Conservation (phyloP, 2,797 vertebrate genomes). For the Anguilla obscura region DNA sequence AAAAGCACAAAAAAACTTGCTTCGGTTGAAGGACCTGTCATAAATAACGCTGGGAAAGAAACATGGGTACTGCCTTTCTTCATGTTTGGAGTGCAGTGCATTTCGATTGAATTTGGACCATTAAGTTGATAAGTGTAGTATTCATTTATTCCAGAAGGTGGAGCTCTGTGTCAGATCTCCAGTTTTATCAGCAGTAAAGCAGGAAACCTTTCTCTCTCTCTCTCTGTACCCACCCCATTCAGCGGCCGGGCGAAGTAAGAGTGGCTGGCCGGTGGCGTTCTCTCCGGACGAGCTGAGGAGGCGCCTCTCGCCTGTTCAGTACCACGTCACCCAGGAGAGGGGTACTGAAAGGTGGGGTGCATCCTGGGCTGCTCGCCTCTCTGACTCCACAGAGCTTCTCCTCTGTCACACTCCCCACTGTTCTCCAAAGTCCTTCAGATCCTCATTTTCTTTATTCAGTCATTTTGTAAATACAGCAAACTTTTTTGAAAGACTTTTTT, state of each 20-base stretch:
- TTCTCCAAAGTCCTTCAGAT: background rate
- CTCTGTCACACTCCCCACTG: background rate
- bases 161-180: too few relatives aligned
- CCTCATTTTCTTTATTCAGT: background rate
- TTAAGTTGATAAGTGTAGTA: too few relatives aligned
- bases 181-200: too few relatives aligned
- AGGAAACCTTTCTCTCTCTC: background rate
- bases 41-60: too few relatives aligned
- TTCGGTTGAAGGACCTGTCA: too few relatives aligned
- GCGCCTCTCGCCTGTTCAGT: slow-evolving; percentile 78
- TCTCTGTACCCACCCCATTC: background rate
- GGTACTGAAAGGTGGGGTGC: slow-evolving; percentile 77
- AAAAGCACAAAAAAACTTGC: too few relatives aligned
- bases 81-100: too few relatives aligned
- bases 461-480: too few relatives aligned
- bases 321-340: slow-evolving; percentile 83
- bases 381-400: background rate
- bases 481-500: too few relatives aligned
- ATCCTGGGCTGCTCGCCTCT: background rate
- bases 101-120: too few relatives aligned
- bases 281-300: slow-evolving; percentile 78
- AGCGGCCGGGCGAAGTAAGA: slow-evolving; percentile 78
- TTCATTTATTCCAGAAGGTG: too few relatives aligned
- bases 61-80: too few relatives aligned
- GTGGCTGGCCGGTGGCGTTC: slow-evolving; percentile 77